phyloP scores from a whole-genome alignment of 2,113 vertebrate genomes.

The Aptenodytes patagonicus region DNA sequence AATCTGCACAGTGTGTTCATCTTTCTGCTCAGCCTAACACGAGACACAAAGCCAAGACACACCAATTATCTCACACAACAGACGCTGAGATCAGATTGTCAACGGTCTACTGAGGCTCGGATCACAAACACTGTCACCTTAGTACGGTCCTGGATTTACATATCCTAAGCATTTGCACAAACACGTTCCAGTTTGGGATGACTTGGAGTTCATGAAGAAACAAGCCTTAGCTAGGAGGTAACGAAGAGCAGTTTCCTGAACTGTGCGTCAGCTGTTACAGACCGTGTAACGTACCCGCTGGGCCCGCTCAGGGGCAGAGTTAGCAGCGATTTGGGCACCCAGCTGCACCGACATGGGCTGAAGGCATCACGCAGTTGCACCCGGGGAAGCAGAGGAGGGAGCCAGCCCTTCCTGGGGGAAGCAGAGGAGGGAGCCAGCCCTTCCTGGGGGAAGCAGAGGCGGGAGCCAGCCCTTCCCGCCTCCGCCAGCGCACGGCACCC shows the following conservation, averaged over 20 bases:
- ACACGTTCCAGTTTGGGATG: background rate
- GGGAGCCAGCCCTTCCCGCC: background rate
- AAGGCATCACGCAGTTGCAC: fast-evolving
- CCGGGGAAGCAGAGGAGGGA: background rate
- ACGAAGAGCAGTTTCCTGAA: background rate
- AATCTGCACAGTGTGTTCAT: background rate
- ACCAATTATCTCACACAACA: background rate
- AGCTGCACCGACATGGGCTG: background rate
- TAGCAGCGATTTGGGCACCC: fast-evolving
- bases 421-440: background rate
- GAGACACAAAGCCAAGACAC: background rate
- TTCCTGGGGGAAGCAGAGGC: background rate
- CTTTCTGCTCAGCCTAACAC: background rate
- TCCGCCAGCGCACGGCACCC: background rate
- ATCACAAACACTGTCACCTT: background rate
- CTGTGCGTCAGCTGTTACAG: fast-evolving
- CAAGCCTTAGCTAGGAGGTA: background rate
- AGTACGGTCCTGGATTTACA: background rate
- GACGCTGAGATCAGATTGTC: background rate
- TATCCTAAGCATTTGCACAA: background rate
- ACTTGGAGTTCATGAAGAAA: background rate
- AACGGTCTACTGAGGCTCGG: background rate
- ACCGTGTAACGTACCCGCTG: fast-evolving
- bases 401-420: background rate
- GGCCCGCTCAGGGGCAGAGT: background rate